A percentile compares a stretch with the other conserved stretches of the same genome.
Evolutionary conservation across 2,797 vertebrate genomes (phyloP).

Genomic region (Sebastes wilsoni): DNA sequence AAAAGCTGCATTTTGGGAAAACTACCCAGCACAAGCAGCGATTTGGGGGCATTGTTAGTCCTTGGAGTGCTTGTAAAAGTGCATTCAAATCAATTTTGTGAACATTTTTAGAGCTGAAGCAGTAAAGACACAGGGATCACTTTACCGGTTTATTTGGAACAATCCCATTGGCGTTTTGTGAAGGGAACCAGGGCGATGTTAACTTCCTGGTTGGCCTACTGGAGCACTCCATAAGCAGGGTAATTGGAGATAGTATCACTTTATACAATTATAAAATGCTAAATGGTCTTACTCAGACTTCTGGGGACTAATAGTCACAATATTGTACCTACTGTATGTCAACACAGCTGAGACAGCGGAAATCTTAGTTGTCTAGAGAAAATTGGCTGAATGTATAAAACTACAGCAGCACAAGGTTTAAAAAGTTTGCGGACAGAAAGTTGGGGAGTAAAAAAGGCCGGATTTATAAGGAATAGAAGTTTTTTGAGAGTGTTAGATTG

Average conservation of each 20-base stretch:
- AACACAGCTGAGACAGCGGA: no score
- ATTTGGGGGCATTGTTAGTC: not conserved
- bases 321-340: no score
- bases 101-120: not conserved
- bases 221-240: no score
- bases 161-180: no score
- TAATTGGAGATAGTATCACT: no score
- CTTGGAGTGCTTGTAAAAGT: not conserved
- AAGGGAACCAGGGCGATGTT: no score
- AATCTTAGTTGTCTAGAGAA: not conserved
- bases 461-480: conserved; percentile 21
- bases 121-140: not conserved
- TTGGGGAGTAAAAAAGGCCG: not conserved
- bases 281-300: no score
- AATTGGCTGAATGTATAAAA: not conserved
- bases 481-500: conserved; percentile 33
- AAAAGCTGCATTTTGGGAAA: not conserved
- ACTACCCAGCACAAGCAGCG: not conserved
- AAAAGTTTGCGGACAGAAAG: conserved; percentile 25
- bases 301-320: no score
- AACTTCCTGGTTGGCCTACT: no score
- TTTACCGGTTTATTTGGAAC: conserved; percentile 2
- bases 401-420: not conserved
- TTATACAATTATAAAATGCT: no score
- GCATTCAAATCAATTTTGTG: conserved; percentile 5